A percentile compares a stretch with the other conserved stretches of the same genome.
phyloP scores from a whole-genome alignment of 2,888 invertebrate species.

The Griposia aprilina region DNA sequence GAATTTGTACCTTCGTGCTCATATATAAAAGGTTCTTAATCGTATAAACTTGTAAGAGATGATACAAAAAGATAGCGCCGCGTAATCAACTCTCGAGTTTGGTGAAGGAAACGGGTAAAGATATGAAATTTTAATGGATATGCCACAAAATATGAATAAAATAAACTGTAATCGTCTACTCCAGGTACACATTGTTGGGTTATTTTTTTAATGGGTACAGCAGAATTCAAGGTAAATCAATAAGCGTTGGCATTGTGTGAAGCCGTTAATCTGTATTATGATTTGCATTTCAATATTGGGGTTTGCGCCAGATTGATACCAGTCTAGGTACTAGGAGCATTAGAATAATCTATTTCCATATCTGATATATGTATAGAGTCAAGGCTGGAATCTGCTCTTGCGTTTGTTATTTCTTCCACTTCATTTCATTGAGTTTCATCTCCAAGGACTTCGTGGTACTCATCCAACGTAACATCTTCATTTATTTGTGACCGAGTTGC shows the following conservation, averaged over 20 bases:
- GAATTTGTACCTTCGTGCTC: constrained; percentile 42
- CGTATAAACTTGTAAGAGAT: constrained; percentile 37
- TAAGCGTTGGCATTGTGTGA: constrained; percentile 21
- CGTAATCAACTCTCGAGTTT: constrained; percentile 73
- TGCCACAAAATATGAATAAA: constrained; percentile 58
- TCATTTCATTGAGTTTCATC: not conserved
- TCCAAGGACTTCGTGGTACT: not conserved
- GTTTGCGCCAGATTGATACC: constrained; percentile 11
- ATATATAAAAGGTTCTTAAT: constrained; percentile 42
- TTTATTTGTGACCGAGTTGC: not conserved
- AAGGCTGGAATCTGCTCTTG: not conserved
- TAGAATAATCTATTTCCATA: constrained; percentile 24
- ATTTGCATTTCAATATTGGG: constrained; percentile 53
- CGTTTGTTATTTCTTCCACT: not conserved
- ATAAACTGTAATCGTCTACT: constrained; percentile 45
- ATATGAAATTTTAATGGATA: constrained; percentile 69
- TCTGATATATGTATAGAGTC: not conserved
- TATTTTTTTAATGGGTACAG: constrained; percentile 17
- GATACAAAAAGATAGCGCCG: constrained; percentile 68
- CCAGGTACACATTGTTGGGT: constrained; percentile 12
- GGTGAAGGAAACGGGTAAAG: constrained; percentile 68
- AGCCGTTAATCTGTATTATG: constrained; percentile 16
- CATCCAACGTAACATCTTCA: not conserved
- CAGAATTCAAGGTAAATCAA: constrained; percentile 37
- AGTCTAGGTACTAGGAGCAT: constrained; percentile 9